Base-by-base conservation (phyloP, 2,113 vertebrate genomes). In the Oenanthe oenanthe region DNA sequence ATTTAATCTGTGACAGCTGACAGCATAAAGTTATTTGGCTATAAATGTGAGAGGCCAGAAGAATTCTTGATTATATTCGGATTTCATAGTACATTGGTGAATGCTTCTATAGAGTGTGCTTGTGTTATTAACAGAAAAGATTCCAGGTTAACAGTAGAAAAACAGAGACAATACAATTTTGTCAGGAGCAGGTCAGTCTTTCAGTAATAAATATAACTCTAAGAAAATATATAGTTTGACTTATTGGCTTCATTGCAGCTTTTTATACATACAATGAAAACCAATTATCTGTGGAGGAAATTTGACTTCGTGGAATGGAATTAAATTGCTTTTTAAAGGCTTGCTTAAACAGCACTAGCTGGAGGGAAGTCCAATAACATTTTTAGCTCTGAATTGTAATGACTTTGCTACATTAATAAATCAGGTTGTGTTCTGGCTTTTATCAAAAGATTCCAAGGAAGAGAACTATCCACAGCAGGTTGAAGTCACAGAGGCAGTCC, bases 251-350 rank as follows among this genome's bases (percentile, higher is more conserved):
- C 85, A 90, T 80, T 93, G 87, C 88, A 91, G 87, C 53, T 95
- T 97, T 97, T 96, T 96, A 93, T 96, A 88, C 31, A 66, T 93
- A 78, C 94, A 96, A 97, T 97, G 95, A 96, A 98, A 98, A 96
- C 93, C 95, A 97, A 95, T 98, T 98, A 97, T 97, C 95, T 97
- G 96, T 97, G 96, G 95, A 98, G 97, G 97, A 97, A 98, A 98
- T 96, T 96, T 97, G 94, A 95, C 97, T 97, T 97, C 92, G 94
- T 97, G 89, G 86, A 97, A 97, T 97, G 93, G 96, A 97, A 97
- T 96, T 96, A 97, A 98, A 97, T 97, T 97, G 97, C 95, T 97
- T 98, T 98, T 98, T 97, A 97, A 97, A 97, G 95, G 96, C 92
- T 97, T 97, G 51, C 82, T 97, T 98, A 97, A 97, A 93, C 92